Evolutionary conservation across 2,888 invertebrate genomes (phyloP), one percentile per base, ranked within the genome.

Genomic region (Brachypterus glaber): DNA sequence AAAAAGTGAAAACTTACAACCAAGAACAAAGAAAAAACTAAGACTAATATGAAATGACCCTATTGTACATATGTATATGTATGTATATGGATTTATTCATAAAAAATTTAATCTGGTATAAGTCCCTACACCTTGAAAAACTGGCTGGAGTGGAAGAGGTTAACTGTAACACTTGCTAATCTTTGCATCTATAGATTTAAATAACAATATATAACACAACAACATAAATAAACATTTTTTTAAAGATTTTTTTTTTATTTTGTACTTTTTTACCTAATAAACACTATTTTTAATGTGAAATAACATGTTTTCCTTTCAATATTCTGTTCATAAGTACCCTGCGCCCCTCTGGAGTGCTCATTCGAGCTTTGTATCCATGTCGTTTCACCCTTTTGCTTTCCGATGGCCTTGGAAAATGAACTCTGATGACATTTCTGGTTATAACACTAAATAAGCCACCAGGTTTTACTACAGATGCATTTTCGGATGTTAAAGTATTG

Each of bases 371-470:
- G 75, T 77, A 87, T 1, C 87, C 86, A 47, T 83, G 82, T 5
- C 72, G 70, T 26, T 75, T 75, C 1, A 86, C 71, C 50, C 87
- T 71, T 52, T 71, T 76, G 1, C 74, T 71, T 67, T 88, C 87
- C 35, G 73, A 79, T 0, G 88, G 81, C 30, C 80, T 71, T 0
- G 85, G 84, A 52, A 87, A 88, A 53, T 84, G 73, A 52, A 74
- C 71, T 30, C 83, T 70, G 1, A 82, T 71, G 50, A 72, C 66
- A 1, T 63, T 71, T 39, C 74, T 52, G n/a, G 57, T 51, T 8
- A 50, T 39, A 11, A 57, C 39, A 24, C 46, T 51, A 37, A 61
- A 62, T n/a, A 59, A 33, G 21, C 61, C 60, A 24, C 60, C 61
- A 4, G 53, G 53, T 35, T 34, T 27, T 27, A 11, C 12, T 9